Percentiles rank a stretch among this genome's conserved stretches.
Conservation (phyloP, 2,797 vertebrate species). For the Zonotrichia albicollis region DNA sequence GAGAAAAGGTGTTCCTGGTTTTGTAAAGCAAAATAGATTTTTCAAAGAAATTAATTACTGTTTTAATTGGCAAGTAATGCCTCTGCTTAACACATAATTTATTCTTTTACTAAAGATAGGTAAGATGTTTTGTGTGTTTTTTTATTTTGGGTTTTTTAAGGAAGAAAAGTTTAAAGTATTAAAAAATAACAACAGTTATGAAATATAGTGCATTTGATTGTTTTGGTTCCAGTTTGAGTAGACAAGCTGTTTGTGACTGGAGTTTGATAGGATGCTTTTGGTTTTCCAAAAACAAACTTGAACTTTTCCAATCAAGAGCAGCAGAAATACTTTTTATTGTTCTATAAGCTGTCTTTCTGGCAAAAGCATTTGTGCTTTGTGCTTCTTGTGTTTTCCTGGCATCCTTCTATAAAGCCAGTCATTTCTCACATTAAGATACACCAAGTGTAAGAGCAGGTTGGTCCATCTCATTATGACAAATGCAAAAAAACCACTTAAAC, state of each 20-base stretch:
- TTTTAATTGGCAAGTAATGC: slow-evolving; percentile 41
- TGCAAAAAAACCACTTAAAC: background rate
- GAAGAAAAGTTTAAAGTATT: background rate
- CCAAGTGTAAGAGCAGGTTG: background rate
- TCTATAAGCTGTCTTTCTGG: background rate
- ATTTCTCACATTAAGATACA: background rate
- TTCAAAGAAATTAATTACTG: slow-evolving; percentile 16
- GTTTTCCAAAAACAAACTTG: background rate
- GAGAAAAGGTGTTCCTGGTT: background rate
- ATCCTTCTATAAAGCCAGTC: background rate
- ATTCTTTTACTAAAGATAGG: background rate
- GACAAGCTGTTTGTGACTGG: background rate
- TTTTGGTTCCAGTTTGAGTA: background rate
- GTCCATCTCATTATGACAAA: background rate
- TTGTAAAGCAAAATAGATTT: background rate
- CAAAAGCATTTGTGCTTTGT: background rate
- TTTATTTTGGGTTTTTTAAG: background rate
- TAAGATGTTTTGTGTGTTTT: background rate
- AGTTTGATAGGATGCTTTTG: background rate
- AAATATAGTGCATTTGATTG: background rate
- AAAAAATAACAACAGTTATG: background rate
- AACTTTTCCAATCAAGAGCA: background rate
- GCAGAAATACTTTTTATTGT: background rate
- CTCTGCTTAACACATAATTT: background rate
- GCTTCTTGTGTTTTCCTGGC: background rate